Conservation (phyloP, 2,888 invertebrate species). For the Cyaniris semiargus region DNA sequence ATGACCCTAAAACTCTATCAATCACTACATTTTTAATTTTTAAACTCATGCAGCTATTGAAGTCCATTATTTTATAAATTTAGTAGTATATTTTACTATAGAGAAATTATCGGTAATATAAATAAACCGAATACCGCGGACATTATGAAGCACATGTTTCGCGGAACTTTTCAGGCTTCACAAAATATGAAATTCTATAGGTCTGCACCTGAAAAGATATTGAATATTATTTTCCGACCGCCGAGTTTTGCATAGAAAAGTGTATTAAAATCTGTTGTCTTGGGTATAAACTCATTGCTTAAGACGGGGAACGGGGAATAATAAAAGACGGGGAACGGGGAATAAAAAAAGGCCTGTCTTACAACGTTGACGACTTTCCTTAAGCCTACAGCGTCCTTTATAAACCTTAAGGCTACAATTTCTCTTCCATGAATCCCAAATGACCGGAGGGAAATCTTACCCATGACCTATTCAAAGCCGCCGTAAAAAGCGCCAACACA, state of each 20-base stretch:
- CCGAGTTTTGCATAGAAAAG: slow-evolving; percentile 39
- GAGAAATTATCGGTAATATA: not conserved
- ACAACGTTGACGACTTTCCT: slow-evolving; percentile 66
- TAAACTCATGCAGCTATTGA: no score
- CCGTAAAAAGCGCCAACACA: slow-evolving; percentile 52
- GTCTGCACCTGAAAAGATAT: not conserved
- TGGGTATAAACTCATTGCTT: slow-evolving; percentile 62
- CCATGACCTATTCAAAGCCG: slow-evolving; percentile 75
- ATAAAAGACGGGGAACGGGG: slow-evolving; percentile 53
- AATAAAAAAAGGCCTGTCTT: slow-evolving; percentile 48
- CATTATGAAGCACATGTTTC: not conserved
- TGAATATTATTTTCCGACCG: not conserved
- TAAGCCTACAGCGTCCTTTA: slow-evolving; percentile 76
- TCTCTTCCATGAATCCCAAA: slow-evolving; percentile 79
- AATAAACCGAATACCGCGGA: not conserved
- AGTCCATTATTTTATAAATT: no score
- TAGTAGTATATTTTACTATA: not conserved
- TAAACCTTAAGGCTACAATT: slow-evolving; percentile 77
- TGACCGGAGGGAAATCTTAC: slow-evolving; percentile 81
- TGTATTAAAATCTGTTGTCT: slow-evolving; percentile 52
- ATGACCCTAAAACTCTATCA: not conserved
- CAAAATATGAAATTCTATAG: slow-evolving; percentile 12
- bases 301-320: slow-evolving; percentile 55
- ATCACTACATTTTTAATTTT: no score
- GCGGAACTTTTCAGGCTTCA: not conserved